These are phyloP conservation scores for Echinops telfairi DNA, from an alignment of 2,113 vertebrate genomes.

Conservation along the genomic window DNA sequence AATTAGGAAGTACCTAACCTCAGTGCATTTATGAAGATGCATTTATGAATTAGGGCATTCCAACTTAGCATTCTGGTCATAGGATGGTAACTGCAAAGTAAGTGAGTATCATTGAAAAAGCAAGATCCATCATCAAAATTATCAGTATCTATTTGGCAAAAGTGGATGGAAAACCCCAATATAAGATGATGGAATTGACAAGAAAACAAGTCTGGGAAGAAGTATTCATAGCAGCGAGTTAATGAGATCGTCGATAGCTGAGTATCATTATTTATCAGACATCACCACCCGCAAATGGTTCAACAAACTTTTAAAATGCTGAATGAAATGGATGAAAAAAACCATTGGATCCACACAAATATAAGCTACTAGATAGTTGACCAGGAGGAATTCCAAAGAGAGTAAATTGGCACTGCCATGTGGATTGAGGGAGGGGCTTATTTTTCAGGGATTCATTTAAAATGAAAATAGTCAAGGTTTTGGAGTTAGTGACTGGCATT, in stretches of 20 bases:
- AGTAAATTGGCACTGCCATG: too few species aligned
- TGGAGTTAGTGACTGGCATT: too few species aligned
- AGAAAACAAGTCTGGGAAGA: not conserved
- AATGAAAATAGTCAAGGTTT: too few species aligned
- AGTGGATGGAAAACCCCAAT: not conserved
- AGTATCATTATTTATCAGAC: not conserved
- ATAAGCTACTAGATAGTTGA: too few species aligned
- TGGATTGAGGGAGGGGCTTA: too few species aligned
- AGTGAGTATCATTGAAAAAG: constrained; percentile 24
- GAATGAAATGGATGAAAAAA: too few species aligned
- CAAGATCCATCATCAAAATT: not conserved
- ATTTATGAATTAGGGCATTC: not conserved
- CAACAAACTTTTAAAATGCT: too few species aligned
- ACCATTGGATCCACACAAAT: too few species aligned
- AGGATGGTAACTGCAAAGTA: constrained; percentile 32
- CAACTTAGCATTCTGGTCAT: constrained; percentile 37
- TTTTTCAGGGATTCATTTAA: too few species aligned
- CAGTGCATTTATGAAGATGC: not conserved
- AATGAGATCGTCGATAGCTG: not conserved
- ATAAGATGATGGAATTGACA: constrained; percentile 27
- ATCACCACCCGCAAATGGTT: too few species aligned
- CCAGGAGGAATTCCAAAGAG: too few species aligned
- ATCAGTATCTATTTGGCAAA: constrained; percentile 2
- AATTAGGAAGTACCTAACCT: not conserved
- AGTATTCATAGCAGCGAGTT: constrained; percentile 8